Percentiles rank a stretch among this genome's conserved stretches.
Conservation (phyloP, 2,888 invertebrate genomes). For the Oxyscelio sp. region DNA sequence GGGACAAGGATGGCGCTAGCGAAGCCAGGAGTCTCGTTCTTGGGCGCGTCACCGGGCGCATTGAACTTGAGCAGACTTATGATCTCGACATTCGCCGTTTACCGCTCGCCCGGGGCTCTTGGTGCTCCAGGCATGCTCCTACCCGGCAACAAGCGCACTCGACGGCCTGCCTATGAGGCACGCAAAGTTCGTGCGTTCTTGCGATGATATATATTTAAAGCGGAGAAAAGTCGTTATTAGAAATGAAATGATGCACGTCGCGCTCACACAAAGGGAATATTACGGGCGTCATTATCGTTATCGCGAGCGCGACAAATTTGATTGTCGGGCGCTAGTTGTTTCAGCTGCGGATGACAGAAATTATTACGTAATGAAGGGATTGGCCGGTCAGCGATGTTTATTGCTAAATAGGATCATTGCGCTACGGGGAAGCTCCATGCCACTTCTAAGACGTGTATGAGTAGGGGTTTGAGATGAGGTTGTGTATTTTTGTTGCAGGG, state of each 20-base stretch:
- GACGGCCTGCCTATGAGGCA: slow-evolving; percentile 47
- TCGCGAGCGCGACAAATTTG: slow-evolving; percentile 48
- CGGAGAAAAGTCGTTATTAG: slow-evolving; percentile 52
- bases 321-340: slow-evolving; percentile 36
- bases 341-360: slow-evolving; percentile 35
- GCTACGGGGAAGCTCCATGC: not conserved
- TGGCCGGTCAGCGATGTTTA: slow-evolving; percentile 24
- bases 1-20: slow-evolving; percentile 22
- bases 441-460: not conserved
- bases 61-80: slow-evolving; percentile 70
- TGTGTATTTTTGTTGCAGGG: too few species aligned
- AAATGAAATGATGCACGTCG: slow-evolving; percentile 55
- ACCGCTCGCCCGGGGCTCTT: slow-evolving; percentile 60
- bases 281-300: slow-evolving; percentile 33
- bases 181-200: slow-evolving; percentile 38
- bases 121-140: slow-evolving; percentile 52
- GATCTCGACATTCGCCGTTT: slow-evolving; percentile 69
- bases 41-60: slow-evolving; percentile 69
- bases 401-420: slow-evolving; percentile 27
- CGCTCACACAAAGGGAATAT: not conserved
- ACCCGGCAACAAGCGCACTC: slow-evolving; percentile 20
- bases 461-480: not conserved
- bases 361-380: slow-evolving; percentile 48
- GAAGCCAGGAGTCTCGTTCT: slow-evolving; percentile 54
- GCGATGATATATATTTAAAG: slow-evolving; percentile 58